phyloP scores from a whole-genome alignment of 1,140 invertebrate species.

The Monochamus saltuarius region DNA sequence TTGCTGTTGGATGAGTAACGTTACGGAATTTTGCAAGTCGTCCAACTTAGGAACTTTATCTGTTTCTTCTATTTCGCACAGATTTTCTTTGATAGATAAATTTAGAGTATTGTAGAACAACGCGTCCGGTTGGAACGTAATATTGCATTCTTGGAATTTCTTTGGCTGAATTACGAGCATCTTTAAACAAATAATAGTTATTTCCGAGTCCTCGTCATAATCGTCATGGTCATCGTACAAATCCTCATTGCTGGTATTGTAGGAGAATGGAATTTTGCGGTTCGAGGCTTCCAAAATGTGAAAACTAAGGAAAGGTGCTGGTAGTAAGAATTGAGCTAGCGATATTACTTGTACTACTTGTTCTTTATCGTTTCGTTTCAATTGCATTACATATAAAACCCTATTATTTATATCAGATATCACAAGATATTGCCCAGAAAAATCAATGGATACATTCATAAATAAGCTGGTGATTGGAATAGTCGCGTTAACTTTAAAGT shows the following conservation, averaged over 20 bases:
- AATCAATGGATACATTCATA: conserved; percentile 77
- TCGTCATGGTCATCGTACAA: conserved; percentile 43
- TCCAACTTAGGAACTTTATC: conserved; percentile 44
- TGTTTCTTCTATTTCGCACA: conserved; percentile 16
- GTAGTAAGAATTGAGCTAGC: conserved; percentile 80
- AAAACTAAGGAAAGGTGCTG: conserved; percentile 82
- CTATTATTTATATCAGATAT: conserved; percentile 80
- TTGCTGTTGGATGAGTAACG: conserved; percentile 42
- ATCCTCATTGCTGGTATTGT: conserved; percentile 47
- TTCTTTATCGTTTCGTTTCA: conserved; percentile 61
- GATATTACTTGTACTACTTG: conserved; percentile 62
- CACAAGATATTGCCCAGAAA: conserved; percentile 78
- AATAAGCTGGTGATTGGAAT: conserved; percentile 48
- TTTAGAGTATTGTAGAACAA: conserved; percentile 29
- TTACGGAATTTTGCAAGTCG: conserved; percentile 47
- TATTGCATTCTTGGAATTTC: conserved; percentile 81
- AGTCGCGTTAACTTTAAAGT: conserved; percentile 59
- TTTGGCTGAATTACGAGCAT: conserved; percentile 88
- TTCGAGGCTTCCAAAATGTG: conserved; percentile 77
- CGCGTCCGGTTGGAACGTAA: conserved; percentile 67
- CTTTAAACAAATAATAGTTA: conserved; percentile 52
- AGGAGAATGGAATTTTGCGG: conserved; percentile 47
- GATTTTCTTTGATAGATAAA: neutral
- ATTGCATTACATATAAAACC: conserved; percentile 75
- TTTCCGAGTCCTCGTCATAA: conserved; percentile 40